Percentiles rank a stretch among this genome's conserved stretches.
Evolutionary conservation across 1,140 invertebrate genomes (phyloP).

Genomic region (Drosophila kurseongensis): DNA sequence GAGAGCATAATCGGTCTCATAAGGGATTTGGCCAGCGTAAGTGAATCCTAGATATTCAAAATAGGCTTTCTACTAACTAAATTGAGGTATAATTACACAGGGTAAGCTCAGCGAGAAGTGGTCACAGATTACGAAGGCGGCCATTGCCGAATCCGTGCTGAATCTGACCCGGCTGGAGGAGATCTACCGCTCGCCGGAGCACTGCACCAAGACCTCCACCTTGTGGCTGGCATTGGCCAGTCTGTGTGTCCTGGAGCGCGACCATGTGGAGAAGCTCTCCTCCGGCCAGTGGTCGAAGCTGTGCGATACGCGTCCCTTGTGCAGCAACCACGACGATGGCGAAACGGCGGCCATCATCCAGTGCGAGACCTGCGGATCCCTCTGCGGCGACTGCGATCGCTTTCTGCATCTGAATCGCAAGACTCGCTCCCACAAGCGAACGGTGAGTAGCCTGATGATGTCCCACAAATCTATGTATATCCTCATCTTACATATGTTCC

Average conservation of each 20-base stretch:
- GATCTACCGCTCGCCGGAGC: constrained; percentile 88
- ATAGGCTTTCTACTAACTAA: neutral
- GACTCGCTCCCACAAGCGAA: constrained; percentile 94
- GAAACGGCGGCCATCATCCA: constrained; percentile 97
- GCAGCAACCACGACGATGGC: constrained; percentile 98
- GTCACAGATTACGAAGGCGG: constrained; percentile 94
- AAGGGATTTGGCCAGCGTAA: constrained; percentile 95
- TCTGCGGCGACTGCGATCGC: constrained; percentile 98
- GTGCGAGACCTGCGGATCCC: constrained; percentile 95
- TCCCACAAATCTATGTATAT: neutral
- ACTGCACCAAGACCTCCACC: constrained; percentile 92
- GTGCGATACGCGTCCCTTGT: constrained; percentile 87
- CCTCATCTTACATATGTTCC: neutral
- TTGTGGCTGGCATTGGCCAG: constrained; percentile 97
- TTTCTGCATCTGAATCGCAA: constrained; percentile 96
- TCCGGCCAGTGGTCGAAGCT: constrained; percentile 89
- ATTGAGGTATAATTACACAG: constrained; percentile 85
- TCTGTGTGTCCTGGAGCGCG: constrained; percentile 95
- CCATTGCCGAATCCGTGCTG: constrained; percentile 95
- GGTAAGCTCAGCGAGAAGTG: constrained; percentile 94
- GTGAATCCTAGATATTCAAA: constrained; percentile 50
- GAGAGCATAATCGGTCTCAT: constrained; percentile 95
- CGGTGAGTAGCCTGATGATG: constrained; percentile 85
- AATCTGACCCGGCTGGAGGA: constrained; percentile 93
- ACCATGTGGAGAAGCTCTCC: constrained; percentile 94